A percentile compares a stretch with the other conserved stretches of the same genome.
These are phyloP conservation scores for Plagodis pulveraria DNA, from an alignment of 2,888 invertebrate genomes.

Conservation along the genomic window DNA sequence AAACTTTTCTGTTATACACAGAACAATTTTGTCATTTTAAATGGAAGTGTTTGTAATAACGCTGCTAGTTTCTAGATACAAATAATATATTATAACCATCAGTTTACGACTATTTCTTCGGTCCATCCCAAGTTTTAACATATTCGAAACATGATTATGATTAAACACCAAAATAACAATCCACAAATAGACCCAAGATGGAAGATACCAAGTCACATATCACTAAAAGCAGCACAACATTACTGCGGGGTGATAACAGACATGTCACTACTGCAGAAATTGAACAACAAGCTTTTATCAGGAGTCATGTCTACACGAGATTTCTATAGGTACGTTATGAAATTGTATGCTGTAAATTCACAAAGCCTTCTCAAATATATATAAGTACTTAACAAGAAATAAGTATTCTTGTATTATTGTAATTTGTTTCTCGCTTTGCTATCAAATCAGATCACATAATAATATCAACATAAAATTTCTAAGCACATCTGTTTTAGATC, in stretches of 20 bases:
- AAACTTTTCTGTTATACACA: too few relatives aligned
- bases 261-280: too few relatives aligned
- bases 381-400: too few relatives aligned
- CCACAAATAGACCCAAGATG: conserved; percentile 14
- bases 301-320: too few relatives aligned
- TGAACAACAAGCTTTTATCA: too few relatives aligned
- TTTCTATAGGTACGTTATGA: too few relatives aligned
- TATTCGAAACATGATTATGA: conserved; percentile 18
- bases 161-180: conserved; percentile 17
- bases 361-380: neutral
- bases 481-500: conserved; percentile 2
- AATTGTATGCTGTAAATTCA: conserved; percentile 13
- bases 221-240: conserved; percentile 17
- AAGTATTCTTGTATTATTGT: too few relatives aligned
- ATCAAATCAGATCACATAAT: conserved; percentile 17
- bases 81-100: neutral
- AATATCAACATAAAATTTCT: conserved; percentile 10
- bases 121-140: conserved; percentile 5
- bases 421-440: too few relatives aligned
- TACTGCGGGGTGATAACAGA: conserved; percentile 7
- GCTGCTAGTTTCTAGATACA: too few relatives aligned
- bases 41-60: too few relatives aligned
- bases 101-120: conserved; percentile 9
- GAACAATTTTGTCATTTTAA: too few relatives aligned
- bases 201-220: conserved; percentile 23